phyloP scores from a whole-genome alignment of 2,797 vertebrate genomes.

The Rhinophrynus dorsalis region DNA sequence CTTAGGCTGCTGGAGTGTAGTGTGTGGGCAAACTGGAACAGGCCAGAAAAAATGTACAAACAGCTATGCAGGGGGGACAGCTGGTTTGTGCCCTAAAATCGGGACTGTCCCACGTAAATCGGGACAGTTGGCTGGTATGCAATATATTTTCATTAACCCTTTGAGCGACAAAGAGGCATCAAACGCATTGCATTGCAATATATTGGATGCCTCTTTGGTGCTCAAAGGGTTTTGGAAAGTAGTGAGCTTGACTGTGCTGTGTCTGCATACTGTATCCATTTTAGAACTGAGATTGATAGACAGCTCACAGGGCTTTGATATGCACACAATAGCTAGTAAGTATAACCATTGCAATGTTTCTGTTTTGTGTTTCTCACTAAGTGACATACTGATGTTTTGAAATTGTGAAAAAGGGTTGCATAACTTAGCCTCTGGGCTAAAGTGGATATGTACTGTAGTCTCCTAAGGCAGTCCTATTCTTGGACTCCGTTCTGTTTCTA shows the following conservation, averaged over 20 bases:
- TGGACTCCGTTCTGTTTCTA: not conserved
- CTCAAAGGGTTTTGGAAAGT: too few species aligned
- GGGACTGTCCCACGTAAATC: too few species aligned
- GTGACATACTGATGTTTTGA: slow-evolving; percentile 12
- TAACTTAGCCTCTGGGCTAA: not conserved
- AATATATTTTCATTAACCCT: too few species aligned
- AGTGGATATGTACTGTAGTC: not conserved
- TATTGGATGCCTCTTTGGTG: too few species aligned
- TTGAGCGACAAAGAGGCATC: too few species aligned
- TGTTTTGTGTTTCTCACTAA: not conserved
- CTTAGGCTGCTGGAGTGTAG: too few species aligned
- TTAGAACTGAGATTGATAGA: not conserved
- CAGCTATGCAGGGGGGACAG: too few species aligned
- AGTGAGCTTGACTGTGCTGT: not conserved
- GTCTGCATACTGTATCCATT: not conserved
- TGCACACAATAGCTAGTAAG: not conserved
- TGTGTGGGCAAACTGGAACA: too few species aligned
- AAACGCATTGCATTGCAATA: too few species aligned
- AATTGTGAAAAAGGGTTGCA: slow-evolving; percentile 3
- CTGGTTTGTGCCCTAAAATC: too few species aligned
- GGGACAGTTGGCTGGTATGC: too few species aligned
- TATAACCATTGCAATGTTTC: not conserved
- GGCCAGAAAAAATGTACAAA: too few species aligned
- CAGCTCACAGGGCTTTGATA: not conserved
- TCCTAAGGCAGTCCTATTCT: not conserved